Evolutionary conservation across 2,113 vertebrate species (phyloP).

Genomic region (Apistogramma diplotaenia): DNA sequence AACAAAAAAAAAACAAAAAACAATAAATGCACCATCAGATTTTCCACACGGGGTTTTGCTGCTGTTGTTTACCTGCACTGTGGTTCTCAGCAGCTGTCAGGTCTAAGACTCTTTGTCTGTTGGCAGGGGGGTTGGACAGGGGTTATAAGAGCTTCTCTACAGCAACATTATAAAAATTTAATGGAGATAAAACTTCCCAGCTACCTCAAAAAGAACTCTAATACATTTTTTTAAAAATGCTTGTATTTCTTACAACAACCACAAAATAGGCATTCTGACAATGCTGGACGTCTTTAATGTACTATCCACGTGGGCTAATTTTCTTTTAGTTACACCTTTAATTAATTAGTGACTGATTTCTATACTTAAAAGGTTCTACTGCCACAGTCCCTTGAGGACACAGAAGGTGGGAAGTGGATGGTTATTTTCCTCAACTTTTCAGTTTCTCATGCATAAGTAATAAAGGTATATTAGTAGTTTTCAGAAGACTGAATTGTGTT

Average conservation of each 20-base stretch:
- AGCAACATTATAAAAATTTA: neutral
- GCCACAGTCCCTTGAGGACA: neutral
- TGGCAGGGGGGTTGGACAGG: neutral
- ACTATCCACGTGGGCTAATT: neutral
- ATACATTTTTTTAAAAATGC: neutral
- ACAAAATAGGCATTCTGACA: neutral
- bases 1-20: slow-evolving; percentile 2
- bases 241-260: neutral
- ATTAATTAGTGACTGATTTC: neutral
- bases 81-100: neutral
- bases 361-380: neutral
- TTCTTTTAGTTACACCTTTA: neutral
- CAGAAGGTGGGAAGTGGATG: neutral
- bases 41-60: slow-evolving; percentile 6
- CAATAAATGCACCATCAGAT: neutral
- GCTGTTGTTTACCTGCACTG: neutral
- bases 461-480: neutral
- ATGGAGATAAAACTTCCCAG: neutral
- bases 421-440: neutral
- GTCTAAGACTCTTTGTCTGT: neutral
- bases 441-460: neutral
- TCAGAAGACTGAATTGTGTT: neutral
- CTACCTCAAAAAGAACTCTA: neutral
- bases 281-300: neutral
- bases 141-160: neutral